Evolutionary conservation across 2,113 vertebrate species (phyloP), one percentile per base, ranked within the genome.

Genomic region (Candoia aspera): DNA sequence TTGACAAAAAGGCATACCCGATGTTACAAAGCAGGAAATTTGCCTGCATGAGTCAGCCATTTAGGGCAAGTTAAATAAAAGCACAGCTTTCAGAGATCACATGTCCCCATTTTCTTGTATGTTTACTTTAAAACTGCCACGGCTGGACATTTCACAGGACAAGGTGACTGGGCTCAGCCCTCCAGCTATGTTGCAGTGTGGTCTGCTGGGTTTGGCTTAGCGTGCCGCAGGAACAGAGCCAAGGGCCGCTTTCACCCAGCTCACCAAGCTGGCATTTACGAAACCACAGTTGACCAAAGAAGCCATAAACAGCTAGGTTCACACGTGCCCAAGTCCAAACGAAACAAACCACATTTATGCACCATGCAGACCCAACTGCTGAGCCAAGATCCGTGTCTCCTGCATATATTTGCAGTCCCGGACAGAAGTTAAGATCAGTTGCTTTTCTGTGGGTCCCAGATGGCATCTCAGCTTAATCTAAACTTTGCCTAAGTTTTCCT

Each of bases 401-500:
- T 85, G 49, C 79, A 88, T 94, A 93, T 91, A 60, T 84, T 83
- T 93, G 87, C 0, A 91, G 92, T 90, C 91, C 68, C 11, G 33
- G 5, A 60, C 49, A 9, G 53, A 91, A 58, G 91, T 10, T 4
- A 59, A 58, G 73, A 49, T 23, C 60, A 73, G 15, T 3, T 64
- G 73, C 85, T 57, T 24, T 59, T 55, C 8, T 79, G 49, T 62
- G 33, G 87, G 6, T 60, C 68, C 62, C 90, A 58, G 6, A 58
- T 53, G n/a, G 49, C n/a, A 23, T 93, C 64, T 19, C 92, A 49
- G 3, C 21, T 90, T 8, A 24, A 87, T 60, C 89, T 93, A 13
- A 88, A 87, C 95, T 94, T 37, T 17, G 91, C 0, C 62, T 59
- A 91, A 55, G 29, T 91, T 94, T 92, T 55, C 95, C 62, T 94